These are phyloP conservation scores for Scaptodrosophila latifasciaeformis DNA, from an alignment of 2,888 invertebrate genomes.

Conservation along the genomic window DNA sequence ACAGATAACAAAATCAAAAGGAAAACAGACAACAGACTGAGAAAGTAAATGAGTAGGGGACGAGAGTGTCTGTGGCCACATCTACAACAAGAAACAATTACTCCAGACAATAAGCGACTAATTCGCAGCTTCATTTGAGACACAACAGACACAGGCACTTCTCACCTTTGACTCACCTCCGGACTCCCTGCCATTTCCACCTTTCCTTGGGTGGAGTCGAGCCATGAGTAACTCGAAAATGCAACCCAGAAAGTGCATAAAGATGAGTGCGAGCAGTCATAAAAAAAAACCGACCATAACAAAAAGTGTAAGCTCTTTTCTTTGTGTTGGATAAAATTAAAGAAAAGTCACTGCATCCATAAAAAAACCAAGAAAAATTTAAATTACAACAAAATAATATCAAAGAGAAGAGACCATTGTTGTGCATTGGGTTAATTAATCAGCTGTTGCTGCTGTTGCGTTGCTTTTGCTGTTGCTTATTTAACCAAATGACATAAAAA, in stretches of 20 bases:
- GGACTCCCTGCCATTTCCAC: background rate
- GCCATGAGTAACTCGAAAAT: constrained; percentile 19
- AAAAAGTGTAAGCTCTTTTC: constrained; percentile 38
- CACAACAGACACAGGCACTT: no score
- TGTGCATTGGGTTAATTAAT: constrained; percentile 41
- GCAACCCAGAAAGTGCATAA: constrained; percentile 26
- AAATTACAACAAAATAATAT: background rate
- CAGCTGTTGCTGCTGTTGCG: constrained; percentile 15
- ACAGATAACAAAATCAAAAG: constrained; percentile 40
- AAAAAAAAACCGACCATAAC: constrained; percentile 57
- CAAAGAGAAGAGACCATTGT: background rate
- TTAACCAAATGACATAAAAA: constrained; percentile 63
- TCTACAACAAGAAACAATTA: constrained; percentile 47
- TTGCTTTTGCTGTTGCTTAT: constrained; percentile 40
- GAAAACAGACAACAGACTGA: background rate
- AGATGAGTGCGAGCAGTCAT: constrained; percentile 50
- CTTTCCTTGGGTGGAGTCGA: background rate
- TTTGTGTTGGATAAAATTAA: constrained; percentile 38
- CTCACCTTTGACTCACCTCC: background rate
- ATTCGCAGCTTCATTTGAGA: constrained; percentile 49
- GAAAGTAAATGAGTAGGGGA: background rate
- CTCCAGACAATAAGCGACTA: constrained; percentile 61
- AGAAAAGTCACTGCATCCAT: constrained; percentile 31
- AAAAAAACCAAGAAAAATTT: constrained; percentile 38
- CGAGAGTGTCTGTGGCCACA: background rate